Evolutionary conservation across 2,888 invertebrate genomes (phyloP).

Genomic region (Marasmarcha lunaedactyla): DNA sequence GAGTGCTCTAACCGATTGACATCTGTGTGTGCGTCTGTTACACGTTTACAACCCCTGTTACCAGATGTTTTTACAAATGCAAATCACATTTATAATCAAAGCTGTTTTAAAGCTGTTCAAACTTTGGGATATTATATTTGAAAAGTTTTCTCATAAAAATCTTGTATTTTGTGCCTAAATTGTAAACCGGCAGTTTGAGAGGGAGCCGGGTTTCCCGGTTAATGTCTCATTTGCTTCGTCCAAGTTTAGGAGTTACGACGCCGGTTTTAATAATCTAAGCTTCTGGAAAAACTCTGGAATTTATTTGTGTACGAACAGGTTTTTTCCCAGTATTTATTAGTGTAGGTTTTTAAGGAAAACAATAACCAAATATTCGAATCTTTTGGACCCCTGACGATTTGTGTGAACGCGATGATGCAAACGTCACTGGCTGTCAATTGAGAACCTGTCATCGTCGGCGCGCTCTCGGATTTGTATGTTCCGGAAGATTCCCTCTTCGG

Average conservation of each 20-base stretch:
- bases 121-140: constrained; percentile 33
- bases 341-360: too few relatives aligned
- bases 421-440: too few relatives aligned
- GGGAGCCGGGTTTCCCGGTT: constrained; percentile 24
- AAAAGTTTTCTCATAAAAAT: constrained; percentile 54
- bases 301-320: too few relatives aligned
- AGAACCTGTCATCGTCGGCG: too few relatives aligned
- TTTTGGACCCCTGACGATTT: too few relatives aligned
- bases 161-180: constrained; percentile 35
- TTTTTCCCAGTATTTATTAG: too few relatives aligned
- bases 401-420: too few relatives aligned
- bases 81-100: constrained; percentile 27
- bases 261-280: constrained; percentile 44
- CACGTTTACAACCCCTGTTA: not conserved
- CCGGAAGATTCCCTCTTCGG: too few relatives aligned
- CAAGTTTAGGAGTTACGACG: constrained; percentile 37
- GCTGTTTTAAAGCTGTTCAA: constrained; percentile 25
- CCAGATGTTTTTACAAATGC: constrained; percentile 1
- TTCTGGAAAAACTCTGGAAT: constrained; percentile 7
- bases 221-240: constrained; percentile 33
- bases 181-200: constrained; percentile 36
- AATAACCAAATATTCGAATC: too few relatives aligned
- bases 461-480: too few relatives aligned
- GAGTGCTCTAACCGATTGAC: too few relatives aligned
- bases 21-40: too few relatives aligned